phyloP scores from a whole-genome alignment of 2,888 invertebrate genomes.

The Laothoe populi region DNA sequence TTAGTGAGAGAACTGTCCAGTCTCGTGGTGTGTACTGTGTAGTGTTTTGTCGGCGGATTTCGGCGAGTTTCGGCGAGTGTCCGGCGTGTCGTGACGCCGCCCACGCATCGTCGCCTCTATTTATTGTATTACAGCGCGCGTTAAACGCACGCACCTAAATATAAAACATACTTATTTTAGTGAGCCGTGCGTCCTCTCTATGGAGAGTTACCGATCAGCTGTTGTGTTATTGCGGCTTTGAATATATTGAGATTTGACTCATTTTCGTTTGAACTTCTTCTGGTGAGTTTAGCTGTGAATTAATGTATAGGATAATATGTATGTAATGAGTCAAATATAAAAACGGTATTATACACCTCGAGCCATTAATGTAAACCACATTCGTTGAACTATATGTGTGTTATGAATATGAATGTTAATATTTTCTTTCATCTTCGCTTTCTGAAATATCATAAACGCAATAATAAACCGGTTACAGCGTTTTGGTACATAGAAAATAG shows the following conservation, averaged over 20 bases:
- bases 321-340: not conserved
- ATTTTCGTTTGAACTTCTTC: constrained; percentile 1
- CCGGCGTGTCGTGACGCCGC: constrained; percentile 1
- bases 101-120: constrained; percentile 25
- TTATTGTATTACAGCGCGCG: constrained; percentile 22
- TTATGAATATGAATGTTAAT: not conserved
- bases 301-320: not conserved
- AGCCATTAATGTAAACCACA: not conserved
- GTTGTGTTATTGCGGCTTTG: constrained; percentile 20
- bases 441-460: not conserved
- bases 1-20: not conserved
- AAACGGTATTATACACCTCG: not conserved
- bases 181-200: constrained; percentile 7
- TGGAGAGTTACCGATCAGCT: constrained; percentile 18
- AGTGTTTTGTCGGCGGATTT: not conserved
- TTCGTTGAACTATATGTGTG: not conserved
- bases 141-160: constrained; percentile 21
- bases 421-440: not conserved
- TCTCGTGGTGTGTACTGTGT: not conserved
- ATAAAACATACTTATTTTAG: constrained; percentile 22
- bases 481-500: not conserved
- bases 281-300: not conserved
- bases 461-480: not conserved
- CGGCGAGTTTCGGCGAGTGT: constrained; percentile 5
- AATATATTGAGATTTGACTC: constrained; percentile 21